Percentiles rank a stretch among this genome's conserved stretches.
These are phyloP conservation scores for Pteruthius melanotis DNA, from an alignment of 2,113 vertebrate genomes.

Conservation along the genomic window DNA sequence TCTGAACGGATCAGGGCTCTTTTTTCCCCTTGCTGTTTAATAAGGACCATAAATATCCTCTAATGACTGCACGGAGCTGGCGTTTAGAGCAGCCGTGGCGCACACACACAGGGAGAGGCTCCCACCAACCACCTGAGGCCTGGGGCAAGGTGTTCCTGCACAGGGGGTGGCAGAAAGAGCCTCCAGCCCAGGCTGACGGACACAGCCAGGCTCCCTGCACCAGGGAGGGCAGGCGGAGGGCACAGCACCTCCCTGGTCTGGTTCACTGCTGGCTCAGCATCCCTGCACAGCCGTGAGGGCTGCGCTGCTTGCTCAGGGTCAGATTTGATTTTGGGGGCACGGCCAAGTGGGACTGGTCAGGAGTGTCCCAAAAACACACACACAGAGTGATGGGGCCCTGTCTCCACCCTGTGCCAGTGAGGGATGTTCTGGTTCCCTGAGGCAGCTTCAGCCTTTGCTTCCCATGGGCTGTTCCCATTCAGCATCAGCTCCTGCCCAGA, in stretches of 20 bases:
- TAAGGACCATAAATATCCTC: background rate
- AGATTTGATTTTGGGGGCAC: background rate
- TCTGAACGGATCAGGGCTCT: background rate
- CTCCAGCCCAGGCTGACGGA: background rate
- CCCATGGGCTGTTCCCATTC: background rate
- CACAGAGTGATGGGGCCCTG: background rate
- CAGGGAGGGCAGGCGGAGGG: background rate
- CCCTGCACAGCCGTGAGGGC: background rate
- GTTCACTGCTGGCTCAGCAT: background rate
- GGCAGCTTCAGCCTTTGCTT: background rate
- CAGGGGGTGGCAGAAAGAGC: accelerated
- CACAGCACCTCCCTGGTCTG: background rate
- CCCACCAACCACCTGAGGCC: background rate
- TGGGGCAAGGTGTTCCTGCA: background rate
- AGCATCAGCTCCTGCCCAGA: background rate
- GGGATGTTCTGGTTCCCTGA: background rate
- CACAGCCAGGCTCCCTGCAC: background rate
- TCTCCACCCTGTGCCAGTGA: background rate
- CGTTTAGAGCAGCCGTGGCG: background rate
- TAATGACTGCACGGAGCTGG: background rate
- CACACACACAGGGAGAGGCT: background rate
- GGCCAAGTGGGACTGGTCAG: background rate
- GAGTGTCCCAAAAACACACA: accelerated
- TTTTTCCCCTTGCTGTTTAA: background rate
- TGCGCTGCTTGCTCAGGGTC: background rate